These are phyloP conservation scores for Dendrophyllia cribrosa DNA, from an alignment of 64 coral and sea anemone genomes.

Conservation along the genomic window DNA sequence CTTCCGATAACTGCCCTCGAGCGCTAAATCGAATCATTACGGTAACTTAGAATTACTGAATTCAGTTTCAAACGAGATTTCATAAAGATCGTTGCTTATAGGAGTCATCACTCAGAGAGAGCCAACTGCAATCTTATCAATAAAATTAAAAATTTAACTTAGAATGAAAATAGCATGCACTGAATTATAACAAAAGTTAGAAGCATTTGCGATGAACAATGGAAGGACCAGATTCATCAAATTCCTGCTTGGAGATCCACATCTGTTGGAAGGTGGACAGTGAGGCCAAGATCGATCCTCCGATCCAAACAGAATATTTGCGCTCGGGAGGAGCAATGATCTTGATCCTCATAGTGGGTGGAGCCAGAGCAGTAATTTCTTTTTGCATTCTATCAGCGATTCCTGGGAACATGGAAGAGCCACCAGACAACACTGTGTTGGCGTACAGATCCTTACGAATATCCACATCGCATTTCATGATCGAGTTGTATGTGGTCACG, in stretches of 20 bases:
- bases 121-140: too few relatives aligned
- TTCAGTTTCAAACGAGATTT: too few relatives aligned
- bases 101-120: too few relatives aligned
- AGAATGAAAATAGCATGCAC: too few relatives aligned
- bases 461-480: conserved; percentile 69
- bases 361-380: conserved; percentile 55
- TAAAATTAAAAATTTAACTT: too few relatives aligned
- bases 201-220: conserved; percentile 56
- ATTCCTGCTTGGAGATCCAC: conserved; percentile 60
- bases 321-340: conserved; percentile 63
- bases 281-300: conserved; percentile 54
- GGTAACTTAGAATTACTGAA: too few relatives aligned
- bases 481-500: conserved; percentile 64
- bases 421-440: conserved; percentile 76
- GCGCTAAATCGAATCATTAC: too few relatives aligned
- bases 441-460: conserved; percentile 76
- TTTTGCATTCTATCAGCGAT: conserved; percentile 55
- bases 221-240: conserved; percentile 46
- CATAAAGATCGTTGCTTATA: too few relatives aligned
- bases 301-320: conserved; percentile 67
- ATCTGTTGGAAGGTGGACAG: conserved; percentile 68
- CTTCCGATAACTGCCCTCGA: too few relatives aligned
- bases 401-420: conserved; percentile 66
- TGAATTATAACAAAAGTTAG: neutral
- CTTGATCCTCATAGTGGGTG: conserved; percentile 37